Evolutionary conservation across 2,113 vertebrate species (phyloP).

Genomic region (Oreochromis aureus): DNA sequence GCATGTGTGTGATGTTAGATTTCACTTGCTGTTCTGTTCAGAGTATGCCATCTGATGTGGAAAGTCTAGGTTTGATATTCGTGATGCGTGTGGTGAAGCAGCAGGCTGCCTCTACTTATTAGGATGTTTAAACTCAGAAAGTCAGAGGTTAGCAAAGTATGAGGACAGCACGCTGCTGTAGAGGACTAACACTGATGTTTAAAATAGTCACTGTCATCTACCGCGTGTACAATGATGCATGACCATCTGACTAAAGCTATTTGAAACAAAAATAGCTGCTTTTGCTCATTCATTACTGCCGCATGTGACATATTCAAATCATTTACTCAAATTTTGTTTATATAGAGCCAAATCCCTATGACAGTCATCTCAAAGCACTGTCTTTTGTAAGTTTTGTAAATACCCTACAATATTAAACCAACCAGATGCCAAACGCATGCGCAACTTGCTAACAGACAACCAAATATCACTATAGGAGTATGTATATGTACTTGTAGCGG

Average conservation of each 20-base stretch:
- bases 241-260: not conserved
- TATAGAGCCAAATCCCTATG: too few relatives aligned
- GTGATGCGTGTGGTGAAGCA: not conserved
- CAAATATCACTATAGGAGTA: not conserved
- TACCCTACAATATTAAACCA: not conserved
- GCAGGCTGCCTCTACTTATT: conserved; percentile 1
- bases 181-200: not conserved
- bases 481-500: not conserved
- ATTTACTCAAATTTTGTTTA: not conserved
- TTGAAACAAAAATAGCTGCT: not conserved
- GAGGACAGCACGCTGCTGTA: not conserved
- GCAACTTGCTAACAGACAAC: not conserved
- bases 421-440: not conserved
- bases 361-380: too few relatives aligned
- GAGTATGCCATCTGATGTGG: not conserved
- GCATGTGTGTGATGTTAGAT: not conserved
- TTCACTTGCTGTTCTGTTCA: not conserved
- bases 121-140: not conserved
- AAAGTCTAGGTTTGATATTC: conserved; percentile 9
- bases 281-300: not conserved
- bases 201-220: not conserved
- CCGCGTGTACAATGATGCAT: not conserved
- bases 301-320: not conserved
- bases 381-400: not conserved
- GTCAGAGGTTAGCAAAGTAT: not conserved